Evolutionary conservation across 2,113 vertebrate species (phyloP).

Genomic region (Hirundichthys speculiger): DNA sequence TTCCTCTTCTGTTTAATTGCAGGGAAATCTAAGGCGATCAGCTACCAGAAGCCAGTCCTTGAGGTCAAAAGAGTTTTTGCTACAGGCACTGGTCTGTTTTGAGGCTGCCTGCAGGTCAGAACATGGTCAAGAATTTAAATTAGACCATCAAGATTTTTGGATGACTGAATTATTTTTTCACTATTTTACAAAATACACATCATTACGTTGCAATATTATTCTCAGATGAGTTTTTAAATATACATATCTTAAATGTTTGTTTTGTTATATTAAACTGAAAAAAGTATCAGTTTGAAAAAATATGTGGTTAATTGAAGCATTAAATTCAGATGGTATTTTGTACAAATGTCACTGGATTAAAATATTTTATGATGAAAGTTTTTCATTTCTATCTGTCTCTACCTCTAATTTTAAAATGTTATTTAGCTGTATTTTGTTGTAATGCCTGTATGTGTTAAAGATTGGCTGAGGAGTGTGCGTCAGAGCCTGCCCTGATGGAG

Average conservation of each 20-base stretch:
- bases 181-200: too few species aligned
- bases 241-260: neutral
- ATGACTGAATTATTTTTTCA: neutral
- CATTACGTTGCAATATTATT: too few species aligned
- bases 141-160: neutral
- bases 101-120: slow-evolving; percentile 91
- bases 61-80: slow-evolving; percentile 78
- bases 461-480: slow-evolving; percentile 87
- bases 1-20: neutral
- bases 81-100: slow-evolving; percentile 85
- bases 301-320: neutral
- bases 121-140: slow-evolving; percentile 13
- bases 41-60: slow-evolving; percentile 49
- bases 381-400: neutral
- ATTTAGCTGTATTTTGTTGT: neutral
- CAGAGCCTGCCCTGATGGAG: slow-evolving; percentile 84
- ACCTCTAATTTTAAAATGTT: neutral
- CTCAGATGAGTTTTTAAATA: too few species aligned
- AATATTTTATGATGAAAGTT: neutral
- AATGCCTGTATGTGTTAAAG: slow-evolving; percentile 65
- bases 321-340: neutral
- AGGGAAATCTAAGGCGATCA: slow-evolving; percentile 50
- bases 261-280: neutral
- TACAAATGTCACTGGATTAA: neutral
- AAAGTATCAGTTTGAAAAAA: neutral